Base-by-base conservation (phyloP, 2,888 invertebrate genomes). In the Archaeoteleia sp. region DNA sequence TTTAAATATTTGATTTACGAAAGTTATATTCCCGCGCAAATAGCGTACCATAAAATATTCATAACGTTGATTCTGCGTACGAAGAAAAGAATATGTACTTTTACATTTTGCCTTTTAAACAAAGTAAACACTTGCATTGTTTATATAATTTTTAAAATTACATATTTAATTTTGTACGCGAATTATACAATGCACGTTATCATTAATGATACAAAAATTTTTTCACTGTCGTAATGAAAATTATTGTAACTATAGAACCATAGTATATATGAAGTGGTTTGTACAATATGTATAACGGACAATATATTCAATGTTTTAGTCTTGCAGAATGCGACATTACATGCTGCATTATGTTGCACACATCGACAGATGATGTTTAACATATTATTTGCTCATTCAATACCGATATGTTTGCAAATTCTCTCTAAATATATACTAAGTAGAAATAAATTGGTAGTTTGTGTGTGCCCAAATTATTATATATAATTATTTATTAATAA, bases 321-420 rank as follows among this genome's bases (percentile, higher is more conserved):
- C 2, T 17, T 37, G 17, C 17, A 37, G 2, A n/a, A 37, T 34
- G 10, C 25, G 14, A 8, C 34, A 23, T 42, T 53, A 23, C 25
- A 34, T 25, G 14, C 23, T 40, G 14, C 30, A 23, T 46, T 15
- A 9, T 29, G 12, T 27, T 39, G 32, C 29, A 48, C 34, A 42
- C 29, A 39, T 34, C 43, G 42, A 54, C 57, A 69, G 69, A 74
- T 73, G 76, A 68, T 73, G 61, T 73, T 72, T 68, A 71, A 69
- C 67, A 65, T 60, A 68, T 70, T 72, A 70, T 72, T 75, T 74
- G 67, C 72, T 67, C 57, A 62, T 55, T 43, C 43, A 45, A 54
- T 45, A 45, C 25, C 27, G 29, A 42, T 30, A 32, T 25, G 45
- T 39, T 25, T 35, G 30, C 46, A 51, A 39, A 48, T 61, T 27